Evolutionary conservation across 2,888 invertebrate species (phyloP), one percentile per base, ranked within the genome.

Genomic region (Eucera pruinosa): DNA sequence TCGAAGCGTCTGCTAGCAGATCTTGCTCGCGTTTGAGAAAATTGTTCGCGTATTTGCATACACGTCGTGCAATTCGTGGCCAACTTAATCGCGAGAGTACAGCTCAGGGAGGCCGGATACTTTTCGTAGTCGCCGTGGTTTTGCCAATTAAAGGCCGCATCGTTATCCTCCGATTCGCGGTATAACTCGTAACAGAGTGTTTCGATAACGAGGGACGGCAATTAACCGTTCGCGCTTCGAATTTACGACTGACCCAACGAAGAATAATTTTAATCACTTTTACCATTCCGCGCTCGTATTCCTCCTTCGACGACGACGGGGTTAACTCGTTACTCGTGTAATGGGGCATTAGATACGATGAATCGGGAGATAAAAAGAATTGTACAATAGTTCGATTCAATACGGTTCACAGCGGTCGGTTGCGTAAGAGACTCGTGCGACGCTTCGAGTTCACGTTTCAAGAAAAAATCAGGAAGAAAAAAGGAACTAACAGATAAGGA

Each of bases 331-430:
- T 47, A 36, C 9, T 18, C 4, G 27, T 60, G 43, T 36, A 27
- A 48, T 39, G 20, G 20, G 23, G 30, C 25, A 64, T 64, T 55
- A 15, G 6, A n/a, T 23, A 64, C n/a, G 20, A 25, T 25, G 27
- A 55, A 50, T 50, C n/a, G 20, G 2, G 7, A 50, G 62, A 74
- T 57, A 62, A 61, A 20, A 25, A n/a, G n/a, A n/a, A 30, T 62
- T 58, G 20, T 55, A 60, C 47, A 72, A 65, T 47, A 43, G 25
- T 13, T 23, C 20, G 25, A 60, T 71, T 54, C 64, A 36, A 11
- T 13, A 13, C 20, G 30, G 23, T 48, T n/a, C n/a, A 41, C 20
- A 41, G n/a, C 20, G 7, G n/a, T 23, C 11, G 20, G 27, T 71
- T 71, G 41, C 23, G 18, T 39, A 57, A 57, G 9, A 9, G 9